Conservation (phyloP, 2,113 vertebrate species). For the Ascaphus truei region DNA sequence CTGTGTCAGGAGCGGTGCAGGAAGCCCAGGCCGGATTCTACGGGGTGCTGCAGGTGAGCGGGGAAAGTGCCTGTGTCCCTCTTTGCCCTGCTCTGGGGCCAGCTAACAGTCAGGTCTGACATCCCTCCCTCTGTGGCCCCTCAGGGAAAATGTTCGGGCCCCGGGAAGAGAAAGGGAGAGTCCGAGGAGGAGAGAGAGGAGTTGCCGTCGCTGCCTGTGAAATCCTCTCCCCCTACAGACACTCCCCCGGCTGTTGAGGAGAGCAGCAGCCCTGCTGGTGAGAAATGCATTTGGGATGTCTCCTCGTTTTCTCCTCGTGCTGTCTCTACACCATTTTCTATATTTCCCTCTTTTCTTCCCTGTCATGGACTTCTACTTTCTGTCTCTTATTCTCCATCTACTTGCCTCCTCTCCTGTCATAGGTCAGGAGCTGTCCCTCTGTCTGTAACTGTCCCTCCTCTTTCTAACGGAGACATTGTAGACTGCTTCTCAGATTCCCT, state of each 20-base stretch:
- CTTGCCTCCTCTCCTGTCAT: too few relatives aligned
- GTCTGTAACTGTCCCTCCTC: too few relatives aligned
- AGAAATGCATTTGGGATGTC: constrained; percentile 25
- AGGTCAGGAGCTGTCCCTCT: too few relatives aligned
- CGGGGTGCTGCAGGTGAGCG: constrained; percentile 16
- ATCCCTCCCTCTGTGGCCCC: background rate
- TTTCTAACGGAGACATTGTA: too few relatives aligned
- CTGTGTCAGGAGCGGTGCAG: background rate
- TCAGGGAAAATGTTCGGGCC: constrained; percentile 60
- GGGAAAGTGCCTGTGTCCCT: background rate
- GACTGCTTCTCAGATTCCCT: too few relatives aligned
- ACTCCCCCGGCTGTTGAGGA: constrained; percentile 59
- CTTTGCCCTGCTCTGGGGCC: background rate
- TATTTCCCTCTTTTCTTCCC: too few relatives aligned
- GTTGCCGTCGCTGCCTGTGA: constrained; percentile 47
- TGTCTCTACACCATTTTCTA: background rate
- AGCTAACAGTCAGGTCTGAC: background rate
- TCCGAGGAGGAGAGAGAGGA: constrained; percentile 67
- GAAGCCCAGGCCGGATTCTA: constrained; percentile 22
- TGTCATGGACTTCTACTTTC: too few relatives aligned
- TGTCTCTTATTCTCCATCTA: background rate
- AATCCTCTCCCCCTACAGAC: constrained; percentile 56
- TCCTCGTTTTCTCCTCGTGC: background rate
- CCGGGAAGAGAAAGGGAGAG: constrained; percentile 68
- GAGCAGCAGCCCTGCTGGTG: constrained; percentile 58